Conservation (phyloP, 1,140 invertebrate species). For the Drosophila bipectinata region DNA sequence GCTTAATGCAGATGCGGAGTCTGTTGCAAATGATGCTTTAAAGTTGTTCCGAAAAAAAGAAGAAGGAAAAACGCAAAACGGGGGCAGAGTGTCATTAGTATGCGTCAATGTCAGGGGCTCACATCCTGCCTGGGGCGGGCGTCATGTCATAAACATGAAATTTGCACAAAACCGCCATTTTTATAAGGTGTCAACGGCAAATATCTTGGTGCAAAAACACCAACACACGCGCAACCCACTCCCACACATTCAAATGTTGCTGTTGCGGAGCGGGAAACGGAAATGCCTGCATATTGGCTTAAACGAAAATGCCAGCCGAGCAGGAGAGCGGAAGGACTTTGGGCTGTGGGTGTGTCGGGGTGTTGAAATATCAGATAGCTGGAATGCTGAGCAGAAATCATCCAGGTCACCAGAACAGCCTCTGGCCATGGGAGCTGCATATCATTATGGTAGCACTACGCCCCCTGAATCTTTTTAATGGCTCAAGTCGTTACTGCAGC, state of each 20-base stretch:
- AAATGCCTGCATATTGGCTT: slow-evolving; percentile 72
- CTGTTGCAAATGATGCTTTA: slow-evolving; percentile 70
- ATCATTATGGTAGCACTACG: slow-evolving; percentile 53
- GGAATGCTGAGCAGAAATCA: slow-evolving; percentile 26
- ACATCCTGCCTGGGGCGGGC: slow-evolving; percentile 42
- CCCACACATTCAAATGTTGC: slow-evolving; percentile 37
- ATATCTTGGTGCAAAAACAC: slow-evolving; percentile 48
- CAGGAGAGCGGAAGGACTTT: neutral
- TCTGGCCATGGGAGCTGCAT: slow-evolving; percentile 50
- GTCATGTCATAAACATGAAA: slow-evolving; percentile 79
- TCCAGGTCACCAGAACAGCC: slow-evolving; percentile 37
- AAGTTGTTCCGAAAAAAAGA: slow-evolving; percentile 34
- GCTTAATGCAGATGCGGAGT: slow-evolving; percentile 67
- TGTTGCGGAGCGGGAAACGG: slow-evolving; percentile 46
- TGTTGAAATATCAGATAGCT: slow-evolving; percentile 10
- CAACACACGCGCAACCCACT: slow-evolving; percentile 18
- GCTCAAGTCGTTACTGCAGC: slow-evolving; percentile 80
- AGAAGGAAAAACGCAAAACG: neutral
- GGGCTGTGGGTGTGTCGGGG: neutral
- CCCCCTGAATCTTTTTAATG: slow-evolving; percentile 69
- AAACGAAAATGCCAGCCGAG: slow-evolving; percentile 42
- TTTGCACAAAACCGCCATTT: slow-evolving; percentile 81
- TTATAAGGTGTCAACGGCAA: slow-evolving; percentile 79
- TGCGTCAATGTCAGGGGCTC: slow-evolving; percentile 65
- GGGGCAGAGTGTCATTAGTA: slow-evolving; percentile 72